Conservation (phyloP, 1,140 invertebrate species). For the Temnothorax nylanderi region DNA sequence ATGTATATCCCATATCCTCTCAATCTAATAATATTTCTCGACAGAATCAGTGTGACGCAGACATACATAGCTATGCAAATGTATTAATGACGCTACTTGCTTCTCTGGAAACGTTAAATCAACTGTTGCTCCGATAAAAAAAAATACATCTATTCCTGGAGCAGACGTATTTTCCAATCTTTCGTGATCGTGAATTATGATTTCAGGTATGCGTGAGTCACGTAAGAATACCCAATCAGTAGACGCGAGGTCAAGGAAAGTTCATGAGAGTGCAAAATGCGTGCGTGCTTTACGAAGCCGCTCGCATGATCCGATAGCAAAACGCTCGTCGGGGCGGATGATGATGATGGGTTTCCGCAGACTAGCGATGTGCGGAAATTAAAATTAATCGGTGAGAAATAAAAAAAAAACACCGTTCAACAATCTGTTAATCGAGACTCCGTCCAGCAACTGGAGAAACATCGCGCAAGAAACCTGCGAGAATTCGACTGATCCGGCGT, state of each 20-base stretch:
- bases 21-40: conserved; percentile 1
- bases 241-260: background rate
- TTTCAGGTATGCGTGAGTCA: conserved; percentile 47
- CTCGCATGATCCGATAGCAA: conserved; percentile 58
- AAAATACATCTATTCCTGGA: background rate
- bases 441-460: background rate
- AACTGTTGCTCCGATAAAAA: background rate
- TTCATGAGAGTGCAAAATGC: conserved; percentile 5
- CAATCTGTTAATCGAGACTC: conserved; percentile 71
- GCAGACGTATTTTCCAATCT: background rate
- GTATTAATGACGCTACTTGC: background rate
- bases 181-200: conserved; percentile 1
- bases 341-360: conserved; percentile 67
- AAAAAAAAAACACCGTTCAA: conserved; percentile 24
- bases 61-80: background rate
- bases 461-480: background rate
- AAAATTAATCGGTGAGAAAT: conserved; percentile 42
- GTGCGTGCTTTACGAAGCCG: background rate
- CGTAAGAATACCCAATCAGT: conserved; percentile 32
- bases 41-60: background rate
- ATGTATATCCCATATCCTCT: background rate
- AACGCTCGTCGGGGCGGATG: conserved; percentile 9
- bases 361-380: conserved; percentile 58
- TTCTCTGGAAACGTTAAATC: background rate
- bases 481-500: background rate